Percentiles rank a stretch among this genome's conserved stretches.
phyloP scores from a whole-genome alignment of 2,888 invertebrate genomes.

The Orthosia gothica region DNA sequence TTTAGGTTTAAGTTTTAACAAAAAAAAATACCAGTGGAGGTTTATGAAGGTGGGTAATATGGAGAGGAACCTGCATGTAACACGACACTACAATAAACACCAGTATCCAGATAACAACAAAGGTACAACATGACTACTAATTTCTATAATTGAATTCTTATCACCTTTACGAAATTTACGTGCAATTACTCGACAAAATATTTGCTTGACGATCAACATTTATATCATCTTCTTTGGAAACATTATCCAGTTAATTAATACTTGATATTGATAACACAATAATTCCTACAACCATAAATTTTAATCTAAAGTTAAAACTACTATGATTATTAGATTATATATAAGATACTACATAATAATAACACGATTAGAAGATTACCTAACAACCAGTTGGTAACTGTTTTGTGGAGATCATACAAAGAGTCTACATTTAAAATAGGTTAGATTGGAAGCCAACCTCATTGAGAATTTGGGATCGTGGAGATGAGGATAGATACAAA shows the following conservation, averaged over 20 bases:
- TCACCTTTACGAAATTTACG: slow-evolving; percentile 13
- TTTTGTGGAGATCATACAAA: no score
- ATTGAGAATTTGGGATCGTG: no score
- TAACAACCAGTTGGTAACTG: neutral
- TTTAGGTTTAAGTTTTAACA: neutral
- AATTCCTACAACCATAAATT: slow-evolving; percentile 19
- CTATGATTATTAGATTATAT: neutral
- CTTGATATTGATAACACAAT: slow-evolving; percentile 9
- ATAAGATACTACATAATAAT: neutral
- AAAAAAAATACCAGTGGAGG: neutral
- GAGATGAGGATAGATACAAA: no score
- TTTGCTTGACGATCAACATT: slow-evolving; percentile 4
- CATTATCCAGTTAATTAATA: slow-evolving; percentile 18
- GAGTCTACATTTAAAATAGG: neutral
- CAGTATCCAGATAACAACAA: neutral
- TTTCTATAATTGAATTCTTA: slow-evolving; percentile 5
- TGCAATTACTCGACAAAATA: slow-evolving; percentile 6
- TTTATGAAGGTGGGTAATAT: neutral
- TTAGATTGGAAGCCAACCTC: neutral
- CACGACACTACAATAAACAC: neutral
- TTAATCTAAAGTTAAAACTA: slow-evolving; percentile 2
- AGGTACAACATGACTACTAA: neutral
- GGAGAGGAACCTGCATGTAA: neutral
- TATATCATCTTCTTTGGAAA: slow-evolving; percentile 17
- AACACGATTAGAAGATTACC: neutral